These are phyloP conservation scores for Cataglyphis cursor DNA, from an alignment of 2,888 invertebrate species.

Conservation along the genomic window DNA sequence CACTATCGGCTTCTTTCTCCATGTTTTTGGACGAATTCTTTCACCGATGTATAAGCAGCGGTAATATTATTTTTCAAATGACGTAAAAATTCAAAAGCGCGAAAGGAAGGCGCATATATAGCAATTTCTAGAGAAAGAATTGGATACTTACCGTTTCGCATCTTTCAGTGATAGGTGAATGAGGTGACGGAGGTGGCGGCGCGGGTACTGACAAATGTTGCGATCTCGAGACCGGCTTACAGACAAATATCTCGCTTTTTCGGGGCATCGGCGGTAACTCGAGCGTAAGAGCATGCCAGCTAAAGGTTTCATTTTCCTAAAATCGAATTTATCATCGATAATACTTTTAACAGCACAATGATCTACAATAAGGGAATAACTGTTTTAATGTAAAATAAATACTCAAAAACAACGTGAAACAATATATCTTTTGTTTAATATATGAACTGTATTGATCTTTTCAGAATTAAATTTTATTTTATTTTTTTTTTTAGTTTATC, in stretches of 20 bases:
- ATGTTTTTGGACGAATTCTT: slow-evolving; percentile 50
- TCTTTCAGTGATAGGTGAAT: slow-evolving; percentile 41
- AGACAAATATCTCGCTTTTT: slow-evolving; percentile 74
- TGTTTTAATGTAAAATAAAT: not conserved
- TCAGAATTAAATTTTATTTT: not conserved
- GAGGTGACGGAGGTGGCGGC: slow-evolving; percentile 27
- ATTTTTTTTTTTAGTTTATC: not conserved
- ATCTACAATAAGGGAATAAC: not conserved
- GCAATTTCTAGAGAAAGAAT: not conserved
- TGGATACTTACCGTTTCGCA: slow-evolving; percentile 58
- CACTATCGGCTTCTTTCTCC: slow-evolving; percentile 43
- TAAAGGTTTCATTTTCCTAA: slow-evolving; percentile 84
- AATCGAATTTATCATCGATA: slow-evolving; percentile 6
- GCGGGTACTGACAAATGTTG: slow-evolving; percentile 38
- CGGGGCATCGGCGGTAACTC: slow-evolving; percentile 81
- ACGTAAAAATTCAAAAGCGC: not conserved
- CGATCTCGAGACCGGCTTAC: slow-evolving; percentile 66
- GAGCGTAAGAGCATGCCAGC: slow-evolving; percentile 84
- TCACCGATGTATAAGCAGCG: not conserved
- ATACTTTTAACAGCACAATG: not conserved
- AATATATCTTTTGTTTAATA: not conserved
- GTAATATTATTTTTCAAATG: not conserved
- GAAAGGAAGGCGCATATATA: not conserved
- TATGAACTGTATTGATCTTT: not conserved
- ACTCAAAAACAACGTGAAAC: not conserved